These are phyloP conservation scores for Troglohyphantes excavatus DNA, from an alignment of 2,888 invertebrate genomes.

Conservation along the genomic window DNA sequence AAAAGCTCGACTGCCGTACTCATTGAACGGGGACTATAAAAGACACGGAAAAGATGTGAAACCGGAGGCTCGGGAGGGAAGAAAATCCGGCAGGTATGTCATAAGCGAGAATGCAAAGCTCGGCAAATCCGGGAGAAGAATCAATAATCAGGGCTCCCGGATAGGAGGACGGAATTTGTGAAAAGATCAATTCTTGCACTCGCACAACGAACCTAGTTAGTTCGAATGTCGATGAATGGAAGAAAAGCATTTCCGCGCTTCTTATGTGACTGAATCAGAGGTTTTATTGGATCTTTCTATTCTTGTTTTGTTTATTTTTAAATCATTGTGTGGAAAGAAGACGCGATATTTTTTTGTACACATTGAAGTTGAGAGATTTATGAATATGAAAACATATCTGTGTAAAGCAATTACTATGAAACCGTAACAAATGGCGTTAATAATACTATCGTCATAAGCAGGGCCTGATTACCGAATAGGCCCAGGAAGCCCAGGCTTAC, in stretches of 20 bases:
- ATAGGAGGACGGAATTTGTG: slow-evolving; percentile 21
- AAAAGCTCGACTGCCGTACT: neutral
- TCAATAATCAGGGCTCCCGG: slow-evolving; percentile 55
- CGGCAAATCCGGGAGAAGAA: slow-evolving; percentile 22
- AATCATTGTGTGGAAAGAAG: too few relatives aligned
- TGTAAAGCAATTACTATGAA: too few relatives aligned
- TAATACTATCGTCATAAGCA: too few relatives aligned
- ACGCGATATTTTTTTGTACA: too few relatives aligned
- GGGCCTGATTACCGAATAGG: too few relatives aligned
- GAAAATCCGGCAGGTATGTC: slow-evolving; percentile 18
- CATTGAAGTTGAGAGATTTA: too few relatives aligned
- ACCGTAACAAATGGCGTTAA: too few relatives aligned
- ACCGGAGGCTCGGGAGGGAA: neutral
- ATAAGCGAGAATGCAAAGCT: slow-evolving; percentile 52
- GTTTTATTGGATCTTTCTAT: too few relatives aligned
- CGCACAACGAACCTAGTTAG: neutral
- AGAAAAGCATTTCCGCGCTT: slow-evolving; percentile 2
- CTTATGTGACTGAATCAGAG: neutral
- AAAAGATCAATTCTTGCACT: neutral
- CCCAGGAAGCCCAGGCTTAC: too few relatives aligned
- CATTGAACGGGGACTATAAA: too few relatives aligned
- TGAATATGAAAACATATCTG: too few relatives aligned
- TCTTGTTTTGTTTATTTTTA: too few relatives aligned
- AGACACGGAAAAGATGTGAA: neutral
- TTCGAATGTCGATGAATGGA: slow-evolving; percentile 9